phyloP scores from a whole-genome alignment of 37 sponge, comb jelly and placozoan species.

The Aphrocallistes beatrix region DNA sequence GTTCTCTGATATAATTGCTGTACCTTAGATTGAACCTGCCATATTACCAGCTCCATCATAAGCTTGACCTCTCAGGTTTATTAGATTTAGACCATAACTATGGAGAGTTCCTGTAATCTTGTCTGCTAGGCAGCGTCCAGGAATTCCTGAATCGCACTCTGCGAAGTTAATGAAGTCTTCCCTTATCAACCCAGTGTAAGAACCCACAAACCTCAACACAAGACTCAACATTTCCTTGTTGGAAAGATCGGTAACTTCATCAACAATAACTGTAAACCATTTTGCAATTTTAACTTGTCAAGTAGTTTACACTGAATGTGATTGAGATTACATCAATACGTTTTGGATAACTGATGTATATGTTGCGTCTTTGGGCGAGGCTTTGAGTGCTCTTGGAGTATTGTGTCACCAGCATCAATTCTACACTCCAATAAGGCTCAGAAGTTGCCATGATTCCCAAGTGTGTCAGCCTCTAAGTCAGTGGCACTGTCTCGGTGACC shows the following conservation, averaged over 20 bases:
- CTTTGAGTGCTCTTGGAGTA: constrained; percentile 30
- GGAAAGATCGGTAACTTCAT: constrained; percentile 45
- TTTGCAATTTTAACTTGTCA: not conserved
- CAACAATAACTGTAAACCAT: constrained; percentile 36
- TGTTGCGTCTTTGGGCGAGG: constrained; percentile 39
- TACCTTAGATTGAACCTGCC: constrained; percentile 36
- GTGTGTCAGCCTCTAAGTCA: constrained; percentile 23
- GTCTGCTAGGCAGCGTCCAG: constrained; percentile 41
- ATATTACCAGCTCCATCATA: constrained; percentile 66
- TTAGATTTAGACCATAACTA: constrained; percentile 33
- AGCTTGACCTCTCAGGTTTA: constrained; percentile 46
- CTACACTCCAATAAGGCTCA: constrained; percentile 27
- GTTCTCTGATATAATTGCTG: constrained; percentile 27
- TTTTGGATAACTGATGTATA: constrained; percentile 42
- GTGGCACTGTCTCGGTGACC: constrained; percentile 41
- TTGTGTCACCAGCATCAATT: constrained; percentile 35
- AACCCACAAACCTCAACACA: constrained; percentile 42
- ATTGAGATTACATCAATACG: constrained; percentile 26
- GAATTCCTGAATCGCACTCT: constrained; percentile 47
- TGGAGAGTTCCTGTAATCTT: constrained; percentile 26
- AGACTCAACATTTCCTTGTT: constrained; percentile 46
- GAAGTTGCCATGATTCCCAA: constrained; percentile 26
- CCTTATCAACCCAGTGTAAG: constrained; percentile 22
- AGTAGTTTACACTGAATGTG: constrained; percentile 25
- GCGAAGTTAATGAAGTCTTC: constrained; percentile 44